These are phyloP conservation scores for Sula dactylatra DNA, from an alignment of 2,113 vertebrate species.

Conservation along the genomic window DNA sequence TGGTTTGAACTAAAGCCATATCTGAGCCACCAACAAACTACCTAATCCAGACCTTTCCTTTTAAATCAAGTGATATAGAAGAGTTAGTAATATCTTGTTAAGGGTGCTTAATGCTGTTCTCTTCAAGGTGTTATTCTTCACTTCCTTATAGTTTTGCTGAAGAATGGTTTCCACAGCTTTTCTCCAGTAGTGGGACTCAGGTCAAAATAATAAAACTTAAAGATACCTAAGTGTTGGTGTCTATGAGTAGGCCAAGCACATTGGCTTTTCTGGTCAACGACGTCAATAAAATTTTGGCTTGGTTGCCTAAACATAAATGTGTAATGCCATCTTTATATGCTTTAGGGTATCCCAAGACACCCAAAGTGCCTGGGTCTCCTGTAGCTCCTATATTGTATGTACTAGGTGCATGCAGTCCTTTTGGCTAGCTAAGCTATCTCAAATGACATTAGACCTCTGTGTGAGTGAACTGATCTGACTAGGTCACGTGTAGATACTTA, in stretches of 20 bases:
- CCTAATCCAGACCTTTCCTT: neutral
- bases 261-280: neutral
- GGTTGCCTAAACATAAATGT: neutral
- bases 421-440: neutral
- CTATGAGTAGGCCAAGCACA: neutral
- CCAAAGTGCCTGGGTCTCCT: neutral
- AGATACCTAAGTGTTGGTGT: neutral
- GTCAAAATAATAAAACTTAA: neutral
- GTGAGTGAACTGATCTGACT: neutral
- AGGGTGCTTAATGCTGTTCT: neutral
- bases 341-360: neutral
- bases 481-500: neutral
- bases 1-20: neutral
- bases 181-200: neutral
- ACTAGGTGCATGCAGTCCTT: neutral
- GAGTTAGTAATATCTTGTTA: neutral
- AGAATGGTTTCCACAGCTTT: neutral
- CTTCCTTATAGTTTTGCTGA: neutral
- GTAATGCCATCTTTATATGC: neutral
- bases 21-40: neutral
- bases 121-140: neutral
- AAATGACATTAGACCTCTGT: neutral
- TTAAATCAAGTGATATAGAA: neutral
- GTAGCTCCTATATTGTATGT: neutral
- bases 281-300: neutral